Base-by-base conservation (phyloP, 2,797 vertebrate species). In the Aplochiton taeniatus region DNA sequence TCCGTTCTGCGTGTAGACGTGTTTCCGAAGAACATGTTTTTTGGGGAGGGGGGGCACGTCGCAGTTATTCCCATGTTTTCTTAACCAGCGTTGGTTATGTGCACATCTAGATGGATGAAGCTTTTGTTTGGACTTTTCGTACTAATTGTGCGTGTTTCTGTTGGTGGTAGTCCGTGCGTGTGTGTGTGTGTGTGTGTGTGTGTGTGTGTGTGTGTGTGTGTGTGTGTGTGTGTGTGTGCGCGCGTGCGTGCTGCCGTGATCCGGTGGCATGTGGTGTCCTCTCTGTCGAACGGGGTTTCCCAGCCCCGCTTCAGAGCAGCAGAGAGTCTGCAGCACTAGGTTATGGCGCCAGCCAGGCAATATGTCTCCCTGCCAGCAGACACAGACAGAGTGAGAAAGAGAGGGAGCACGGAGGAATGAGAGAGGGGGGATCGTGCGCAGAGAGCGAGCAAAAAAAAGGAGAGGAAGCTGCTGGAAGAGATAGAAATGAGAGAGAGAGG, bases 281-380 rank as follows among this genome's bases (percentile, higher is more conserved):
- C 42, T 63, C 47, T 58, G 51, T 66, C 68, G 70, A 70, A 58
- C 47, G 18, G 63, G 61, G 66, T 66, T 82, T 77, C 64, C 68
- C 64, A n/a, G 52, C 68, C 52, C 54, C 52, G 57, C 54, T 58
- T 61, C 19, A 42, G n/a, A 75, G 61, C 63, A 76, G 70, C 72
- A 54, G 65, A 2, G 31, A 31, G 72, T 74, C 68, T 68, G 68
- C 68, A 68, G 72, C 70, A 79, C 69, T 71, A 73, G 78, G 78
- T 78, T 79, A 79, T 10, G 63, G 68, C 69, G 79, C 80, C 69
- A 74, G 43, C 17, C 44, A n/a, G 55, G 44, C 19, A 54, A 8
- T 42, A 51, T 72, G 73, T 61, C 50, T 60, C 42, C 69, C 65
- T 61, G 72, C 77, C 69, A 68, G 63, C 70, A 68, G n/a, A 43